phyloP scores from a whole-genome alignment of 2,113 vertebrate genomes.

The Cyprinodon brontotheroides region DNA sequence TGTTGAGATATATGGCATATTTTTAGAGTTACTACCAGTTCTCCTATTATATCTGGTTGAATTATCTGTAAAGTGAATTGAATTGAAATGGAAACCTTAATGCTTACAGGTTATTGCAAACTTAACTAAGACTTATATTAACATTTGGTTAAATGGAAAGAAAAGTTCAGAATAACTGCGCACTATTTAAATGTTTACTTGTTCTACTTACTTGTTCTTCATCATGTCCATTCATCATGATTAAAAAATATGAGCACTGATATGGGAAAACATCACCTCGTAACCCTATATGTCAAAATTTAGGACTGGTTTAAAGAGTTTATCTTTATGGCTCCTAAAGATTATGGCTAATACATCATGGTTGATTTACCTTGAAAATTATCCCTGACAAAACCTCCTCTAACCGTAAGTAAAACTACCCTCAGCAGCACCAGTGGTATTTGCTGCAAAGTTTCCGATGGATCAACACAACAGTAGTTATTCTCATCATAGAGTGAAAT shows the following conservation, averaged over 20 bases:
- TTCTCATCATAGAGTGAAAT: no score
- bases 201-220: constrained; percentile 20
- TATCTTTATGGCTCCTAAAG: no score
- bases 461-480: no score
- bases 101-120: background rate
- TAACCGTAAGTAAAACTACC: no score
- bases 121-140: background rate
- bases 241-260: constrained; percentile 22
- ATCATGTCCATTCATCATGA: constrained; percentile 3
- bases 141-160: background rate
- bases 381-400: no score
- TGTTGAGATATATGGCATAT: constrained; percentile 21
- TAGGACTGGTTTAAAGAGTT: no score
- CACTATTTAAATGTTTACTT: constrained; percentile 10
- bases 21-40: constrained; percentile 29
- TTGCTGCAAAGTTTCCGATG: no score
- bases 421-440: no score
- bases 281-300: background rate
- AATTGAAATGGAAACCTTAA: constrained; percentile 14
- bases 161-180: background rate
- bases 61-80: no score
- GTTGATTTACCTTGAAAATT: no score
- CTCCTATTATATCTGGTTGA: background rate
- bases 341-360: no score
- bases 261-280: constrained; percentile 6